Base-by-base conservation (phyloP, 2,888 invertebrate species). In the Caenorhabditis drosophilae region DNA sequence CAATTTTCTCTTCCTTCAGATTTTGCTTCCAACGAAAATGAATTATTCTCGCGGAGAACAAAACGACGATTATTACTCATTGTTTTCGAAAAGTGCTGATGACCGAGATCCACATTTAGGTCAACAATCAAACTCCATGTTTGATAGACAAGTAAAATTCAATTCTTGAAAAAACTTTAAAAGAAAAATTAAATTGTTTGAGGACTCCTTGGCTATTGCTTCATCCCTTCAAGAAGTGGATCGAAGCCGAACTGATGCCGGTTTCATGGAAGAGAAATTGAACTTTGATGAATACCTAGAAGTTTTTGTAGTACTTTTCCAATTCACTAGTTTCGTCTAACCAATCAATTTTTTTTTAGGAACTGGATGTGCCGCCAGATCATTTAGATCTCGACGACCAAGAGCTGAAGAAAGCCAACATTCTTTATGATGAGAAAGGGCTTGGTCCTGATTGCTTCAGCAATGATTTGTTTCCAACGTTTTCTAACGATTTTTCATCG, bases 241-340 rank as follows among this genome's bases (percentile, higher is more conserved):
- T 38, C 44, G 57, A 23, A 41, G 50, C 11, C 18, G 48, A 3
- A 41, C 26, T n/a, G 53, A 55, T 46, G 49, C 49, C 22, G 55
- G 55, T 25, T 67, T 67, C 35, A 61, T 67, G 61, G 67, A 67
- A 47, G 23, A 42, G 1, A 45, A 56, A 12, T 38, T 67, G 49
- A 49, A 61, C 36, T 20, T 67, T 22, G 57, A 57, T 12, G 50
- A 67, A 4, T 67, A 67, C 25, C 35, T 48, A n/a, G 36, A 22
- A 7, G 34, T 34, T n/a, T 48, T 48, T 16, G 35, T 18, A 4
- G 48, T 48, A 31, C 34, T n/a, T n/a, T n/a, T n/a, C n/a, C n/a
- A n/a, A n/a, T n/a, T n/a, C n/a, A n/a, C n/a, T n/a, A n/a, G n/a
- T n/a, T n/a, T n/a, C n/a, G n/a, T n/a, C n/a, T n/a, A n/a, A n/a